Conservation (phyloP, 2,797 vertebrate species). For the Enteromius trimaculatus region DNA sequence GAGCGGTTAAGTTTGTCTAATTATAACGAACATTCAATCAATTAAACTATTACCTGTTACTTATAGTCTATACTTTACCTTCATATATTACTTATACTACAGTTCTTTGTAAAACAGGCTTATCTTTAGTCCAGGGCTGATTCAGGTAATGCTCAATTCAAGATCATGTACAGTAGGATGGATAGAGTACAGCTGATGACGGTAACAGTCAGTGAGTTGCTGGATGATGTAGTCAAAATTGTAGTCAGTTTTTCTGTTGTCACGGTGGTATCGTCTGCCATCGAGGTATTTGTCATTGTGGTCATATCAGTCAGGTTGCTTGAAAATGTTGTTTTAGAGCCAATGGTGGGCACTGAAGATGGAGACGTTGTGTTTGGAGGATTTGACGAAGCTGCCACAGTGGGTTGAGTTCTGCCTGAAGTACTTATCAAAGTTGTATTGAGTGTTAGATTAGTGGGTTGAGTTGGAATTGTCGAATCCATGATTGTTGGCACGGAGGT, state of each 20-base stretch:
- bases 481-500: background rate
- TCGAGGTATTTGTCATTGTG: background rate
- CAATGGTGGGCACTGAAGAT: background rate
- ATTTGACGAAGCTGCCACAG: background rate
- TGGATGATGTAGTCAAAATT: background rate
- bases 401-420: background rate
- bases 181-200: slow-evolving; percentile 48
- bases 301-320: background rate
- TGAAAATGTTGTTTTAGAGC: background rate
- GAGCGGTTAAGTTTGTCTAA: background rate
- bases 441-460: background rate
- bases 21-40: background rate
- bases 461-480: background rate
- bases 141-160: background rate
- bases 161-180: slow-evolving; percentile 43
- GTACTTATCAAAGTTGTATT: background rate
- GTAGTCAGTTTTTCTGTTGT: background rate
- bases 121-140: background rate
- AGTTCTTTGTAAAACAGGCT: background rate
- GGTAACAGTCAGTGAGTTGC: slow-evolving; percentile 41
- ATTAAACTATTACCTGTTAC: background rate
- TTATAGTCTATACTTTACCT: too few species aligned
- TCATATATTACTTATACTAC: background rate
- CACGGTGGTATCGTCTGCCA: fast-evolving
- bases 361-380: background rate